phyloP scores from a whole-genome alignment of 2,113 vertebrate species.

The Gymnarchus niloticus region DNA sequence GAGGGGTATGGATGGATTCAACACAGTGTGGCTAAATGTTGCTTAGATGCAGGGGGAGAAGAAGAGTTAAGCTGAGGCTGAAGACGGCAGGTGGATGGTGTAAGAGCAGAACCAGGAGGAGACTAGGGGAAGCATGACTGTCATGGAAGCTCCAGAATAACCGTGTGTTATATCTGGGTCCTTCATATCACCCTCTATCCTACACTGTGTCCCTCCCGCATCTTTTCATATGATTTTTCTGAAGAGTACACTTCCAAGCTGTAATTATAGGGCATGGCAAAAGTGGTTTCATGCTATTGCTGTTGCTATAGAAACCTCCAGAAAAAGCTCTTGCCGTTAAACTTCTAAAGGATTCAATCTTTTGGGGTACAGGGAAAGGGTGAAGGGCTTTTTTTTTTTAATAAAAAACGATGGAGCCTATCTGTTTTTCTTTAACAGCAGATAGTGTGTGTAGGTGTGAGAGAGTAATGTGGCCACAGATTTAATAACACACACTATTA shows the following conservation, averaged over 20 bases:
- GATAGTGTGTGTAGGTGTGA: background rate
- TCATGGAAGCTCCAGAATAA: no score
- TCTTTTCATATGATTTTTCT: slow-evolving; percentile 16
- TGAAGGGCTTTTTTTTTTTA: slow-evolving; percentile 4
- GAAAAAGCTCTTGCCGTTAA: slow-evolving; percentile 7
- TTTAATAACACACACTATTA: background rate
- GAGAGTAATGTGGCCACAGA: background rate
- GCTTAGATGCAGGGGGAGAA: background rate
- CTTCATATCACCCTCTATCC: background rate
- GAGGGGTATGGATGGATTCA: no score
- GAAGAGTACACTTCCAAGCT: background rate
- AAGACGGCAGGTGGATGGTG: background rate
- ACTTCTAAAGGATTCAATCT: slow-evolving; percentile 18
- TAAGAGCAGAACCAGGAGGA: background rate
- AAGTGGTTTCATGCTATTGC: slow-evolving; percentile 7
- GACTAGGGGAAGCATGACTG: no score
- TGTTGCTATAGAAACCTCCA: slow-evolving; percentile 26
- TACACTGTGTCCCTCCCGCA: background rate
- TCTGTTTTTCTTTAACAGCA: background rate
- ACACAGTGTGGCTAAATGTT: background rate
- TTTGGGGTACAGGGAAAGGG: background rate
- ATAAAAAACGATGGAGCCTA: background rate
- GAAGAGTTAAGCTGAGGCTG: background rate
- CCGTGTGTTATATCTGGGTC: background rate
- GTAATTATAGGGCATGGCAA: slow-evolving; percentile 24